phyloP scores from a whole-genome alignment of 2,113 vertebrate species.

The Saguinus midas region DNA sequence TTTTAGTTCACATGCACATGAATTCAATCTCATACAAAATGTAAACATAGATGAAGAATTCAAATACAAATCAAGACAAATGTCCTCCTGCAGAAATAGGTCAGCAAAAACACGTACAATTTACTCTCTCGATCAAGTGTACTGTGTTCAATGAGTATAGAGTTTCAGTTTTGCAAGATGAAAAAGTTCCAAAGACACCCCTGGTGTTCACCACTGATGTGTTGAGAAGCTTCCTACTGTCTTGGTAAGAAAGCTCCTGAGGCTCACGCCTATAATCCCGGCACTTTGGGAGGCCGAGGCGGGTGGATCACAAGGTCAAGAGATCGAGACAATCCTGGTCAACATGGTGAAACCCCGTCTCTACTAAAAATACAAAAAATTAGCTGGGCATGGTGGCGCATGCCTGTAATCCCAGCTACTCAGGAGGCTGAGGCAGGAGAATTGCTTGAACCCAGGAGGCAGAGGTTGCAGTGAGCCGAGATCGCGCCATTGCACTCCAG shows the following conservation, averaged over 20 bases:
- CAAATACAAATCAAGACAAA: not conserved
- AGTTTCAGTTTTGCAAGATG: not conserved
- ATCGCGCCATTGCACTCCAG: no score
- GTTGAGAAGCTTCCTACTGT: not conserved
- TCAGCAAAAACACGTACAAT: no score
- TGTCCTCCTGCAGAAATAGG: not conserved
- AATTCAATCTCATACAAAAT: not conserved
- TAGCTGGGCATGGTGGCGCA: no score
- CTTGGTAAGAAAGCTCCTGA: not conserved
- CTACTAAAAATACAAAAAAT: no score
- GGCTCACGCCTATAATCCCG: not conserved
- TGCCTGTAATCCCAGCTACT: no score
- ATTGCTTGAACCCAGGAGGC: no score
- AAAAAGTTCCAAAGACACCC: not conserved
- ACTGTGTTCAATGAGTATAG: not conserved
- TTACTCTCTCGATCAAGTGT: not conserved
- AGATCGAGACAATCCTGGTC: no score
- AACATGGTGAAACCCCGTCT: no score
- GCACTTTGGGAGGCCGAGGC: no score
- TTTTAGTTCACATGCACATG: not conserved
- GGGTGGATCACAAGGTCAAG: no score
- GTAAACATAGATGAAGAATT: not conserved
- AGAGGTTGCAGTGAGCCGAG: no score
- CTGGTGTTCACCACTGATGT: not conserved
- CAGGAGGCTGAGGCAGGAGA: no score